Base-by-base conservation (phyloP, 2,888 invertebrate genomes). In the Limnephilus lunatus region DNA sequence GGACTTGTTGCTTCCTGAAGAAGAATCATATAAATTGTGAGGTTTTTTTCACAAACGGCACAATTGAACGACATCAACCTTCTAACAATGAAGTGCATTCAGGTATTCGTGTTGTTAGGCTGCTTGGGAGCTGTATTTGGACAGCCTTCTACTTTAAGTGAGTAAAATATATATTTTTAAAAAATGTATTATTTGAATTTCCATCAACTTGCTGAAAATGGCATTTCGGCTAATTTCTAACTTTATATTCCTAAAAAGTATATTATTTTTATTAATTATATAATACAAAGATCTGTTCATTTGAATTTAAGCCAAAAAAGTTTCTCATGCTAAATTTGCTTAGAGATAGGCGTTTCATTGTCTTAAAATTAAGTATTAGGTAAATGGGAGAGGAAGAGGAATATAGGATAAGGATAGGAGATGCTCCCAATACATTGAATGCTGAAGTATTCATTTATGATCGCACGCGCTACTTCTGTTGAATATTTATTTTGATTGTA, bases 51-150 rank as follows among this genome's bases (percentile, higher is more conserved):
- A 31, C 87, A 87, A 53, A 31, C 87, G 31, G 44, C 88, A 80
- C 88, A 89, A 48, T 35, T 80, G 12, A 25, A 12, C 32, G 15
- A n/a, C 35, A 32, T 32, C 80, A 80, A n/a, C 80, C 86, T 44
- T 44, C 30, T 35, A 25, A 81, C 80, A 5, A 89, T 89, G 88
- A 89, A 81, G 88, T 89, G 39, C 39, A n/a, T 80, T 5, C 80
- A 80, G 5, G 81, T 80, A 12, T 80, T 89, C 12, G 80, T 81
- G 80, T 19, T n/a, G 80, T 11, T 80, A 9, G 3, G 81, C 88
- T n/a, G 19, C 44, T 25, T 32, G 81, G 68, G 80, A 39, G 80
- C 80, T 31, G 35, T 30, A 19, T 53, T 53, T 7, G 87, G 87
- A 87, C 68, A 87, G 19, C 48, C 68, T 68, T 2, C 68, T 15